Base-by-base conservation (phyloP, 2,113 vertebrate genomes). In the Coptodon bakossiorum region DNA sequence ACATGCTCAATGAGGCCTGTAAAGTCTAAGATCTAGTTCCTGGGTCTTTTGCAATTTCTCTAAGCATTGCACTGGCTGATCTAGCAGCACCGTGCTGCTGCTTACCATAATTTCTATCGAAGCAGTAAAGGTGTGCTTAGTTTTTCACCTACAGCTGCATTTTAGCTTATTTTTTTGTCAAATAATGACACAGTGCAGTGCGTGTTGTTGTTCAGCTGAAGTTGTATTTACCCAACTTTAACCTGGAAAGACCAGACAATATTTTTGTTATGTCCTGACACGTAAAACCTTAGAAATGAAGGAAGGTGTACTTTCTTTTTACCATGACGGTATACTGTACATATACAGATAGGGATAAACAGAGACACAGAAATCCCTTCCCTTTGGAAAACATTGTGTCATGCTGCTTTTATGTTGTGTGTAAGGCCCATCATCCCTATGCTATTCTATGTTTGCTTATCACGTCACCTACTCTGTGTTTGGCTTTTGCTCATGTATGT, bases 371-470 rank as follows among this genome's bases (percentile, higher is more conserved):
- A 78, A 52, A 78, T 10, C 48, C 29, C 36, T 45, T 88, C 4
- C 27, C 52, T 66, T 40, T 52, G 22, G 54, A 82, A 31, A 38
- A 63, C 38, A 91, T 91, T 38, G 38, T 82, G 36, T 86, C 88
- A 56, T 73, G 50, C 84, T 89, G 82, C 76, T 92, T 87, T 86
- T 63, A 63, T 78, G 57, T 83, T 50, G 34, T 36, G 40, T 52
- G 82, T 87, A 57, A 83, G 79, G 63, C 84, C 36, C 19, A 87
- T 50, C 53, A 24, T 80, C 59, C 53, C 81, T 56, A 63, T 45
- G 43, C 88, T 84, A 82, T 38, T 89, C 36, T 83, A 34, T 88
- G 85, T 90, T 87, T 84, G 79, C 81, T 90, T 83, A 88, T 92
- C 90, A 81, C 54, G 27, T 91, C 86, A 91, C 84, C 78, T 61